Base-by-base conservation (phyloP, 2,888 invertebrate species). In the Chrysodeixis includens region DNA sequence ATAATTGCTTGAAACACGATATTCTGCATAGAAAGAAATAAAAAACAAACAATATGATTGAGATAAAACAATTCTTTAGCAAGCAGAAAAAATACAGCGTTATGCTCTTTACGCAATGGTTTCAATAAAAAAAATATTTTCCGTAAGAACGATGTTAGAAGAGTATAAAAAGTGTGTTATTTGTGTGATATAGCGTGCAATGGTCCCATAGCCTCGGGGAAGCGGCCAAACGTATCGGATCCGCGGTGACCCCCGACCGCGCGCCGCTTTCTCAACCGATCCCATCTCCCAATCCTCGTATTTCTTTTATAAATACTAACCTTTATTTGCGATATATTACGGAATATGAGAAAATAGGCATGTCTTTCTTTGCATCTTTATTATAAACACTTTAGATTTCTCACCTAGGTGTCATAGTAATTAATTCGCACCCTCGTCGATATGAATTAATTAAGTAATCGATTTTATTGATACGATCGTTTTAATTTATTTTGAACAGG, bases 221-320 rank as follows among this genome's bases (percentile, higher is more conserved):
- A 79, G 83, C 83, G 82, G 79, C 78, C 69, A 85, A 92, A 95
- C 88, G 90, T 91, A 95, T 94, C 89, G 92, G 84, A 82, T 86
- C 83, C 84, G 83, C 79, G 77, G 79, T 86, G 92, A 93, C 92
- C 95, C 84, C 81, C 87, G 93, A 93, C 90, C 92, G 86, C 76
- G 74, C 77, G 82, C 82, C 90, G 89, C 92, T 95, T 93, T 87
- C 91, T 95, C 94, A 95, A 84, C 76, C 86, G 91, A 90, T 91
- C 90, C 91, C 90, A 92, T 92, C 91, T 90, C 74, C 76, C 82
- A 83, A 85, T 83, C 76, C 79, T 74, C 81, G 78, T 82, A 84
- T 85, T 86, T 87, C 85, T 88, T 85, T 86, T 79, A 83, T 82
- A 83, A 83, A 70, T 71, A 63, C 69, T 69, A 74, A 58, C 62